Evolutionary conservation across 2,888 invertebrate species (phyloP).

Genomic region (Andrena trimmerana): DNA sequence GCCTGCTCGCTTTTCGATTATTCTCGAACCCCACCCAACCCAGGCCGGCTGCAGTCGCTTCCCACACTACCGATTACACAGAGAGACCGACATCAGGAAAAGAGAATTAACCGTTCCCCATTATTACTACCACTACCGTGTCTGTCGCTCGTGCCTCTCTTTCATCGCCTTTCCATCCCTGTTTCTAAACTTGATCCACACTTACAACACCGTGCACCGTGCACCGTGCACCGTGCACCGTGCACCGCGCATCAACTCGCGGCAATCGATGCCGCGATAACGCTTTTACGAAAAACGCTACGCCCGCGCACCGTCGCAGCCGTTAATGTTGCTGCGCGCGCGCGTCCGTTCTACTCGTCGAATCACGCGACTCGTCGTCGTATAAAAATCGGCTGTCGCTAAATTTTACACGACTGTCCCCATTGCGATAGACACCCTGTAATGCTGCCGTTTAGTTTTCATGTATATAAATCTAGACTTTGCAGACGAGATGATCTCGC

Average conservation of each 20-base stretch:
- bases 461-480: too few species aligned
- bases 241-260: background rate
- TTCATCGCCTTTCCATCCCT: background rate
- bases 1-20: conserved; percentile 55
- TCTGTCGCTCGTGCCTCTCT: background rate
- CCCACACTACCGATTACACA: background rate
- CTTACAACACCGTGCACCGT: too few species aligned
- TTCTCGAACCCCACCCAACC: conserved; percentile 57
- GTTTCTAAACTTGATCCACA: background rate
- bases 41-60: background rate
- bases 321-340: background rate
- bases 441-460: too few species aligned
- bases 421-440: too few species aligned
- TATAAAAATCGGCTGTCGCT: background rate
- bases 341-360: background rate
- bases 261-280: conserved; percentile 4
- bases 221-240: too few species aligned
- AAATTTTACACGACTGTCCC: background rate
- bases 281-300: background rate
- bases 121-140: background rate
- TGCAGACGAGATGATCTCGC: too few species aligned
- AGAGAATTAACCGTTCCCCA: background rate
- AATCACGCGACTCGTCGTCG: background rate
- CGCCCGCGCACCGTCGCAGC: background rate
- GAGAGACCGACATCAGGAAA: background rate